Conservation (phyloP, 2,797 vertebrate genomes). For the Poeciliopsis turneri region DNA sequence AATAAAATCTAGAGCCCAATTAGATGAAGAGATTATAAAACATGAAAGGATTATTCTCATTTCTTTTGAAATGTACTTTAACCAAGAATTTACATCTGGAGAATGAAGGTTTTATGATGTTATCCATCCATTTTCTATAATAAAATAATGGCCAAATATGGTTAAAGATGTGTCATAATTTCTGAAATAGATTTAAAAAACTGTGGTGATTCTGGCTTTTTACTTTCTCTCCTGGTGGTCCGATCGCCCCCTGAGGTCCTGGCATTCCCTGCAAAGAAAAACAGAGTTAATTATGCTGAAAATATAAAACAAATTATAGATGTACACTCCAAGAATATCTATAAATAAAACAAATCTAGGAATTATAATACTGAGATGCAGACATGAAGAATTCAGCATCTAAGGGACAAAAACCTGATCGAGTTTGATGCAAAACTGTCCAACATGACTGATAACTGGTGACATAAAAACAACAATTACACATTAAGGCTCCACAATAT, state of each 20-base stretch:
- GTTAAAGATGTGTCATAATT: neutral
- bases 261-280: constrained; percentile 82
- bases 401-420: neutral
- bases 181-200: neutral
- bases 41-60: neutral
- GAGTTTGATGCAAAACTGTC: neutral
- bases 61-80: neutral
- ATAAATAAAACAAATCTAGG: neutral
- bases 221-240: constrained; percentile 91
- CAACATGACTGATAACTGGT: neutral
- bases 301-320: neutral
- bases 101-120: neutral
- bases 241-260: constrained; percentile 87
- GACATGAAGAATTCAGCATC: neutral
- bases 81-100: neutral
- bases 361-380: neutral
- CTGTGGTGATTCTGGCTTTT: constrained; percentile 20
- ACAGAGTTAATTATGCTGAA: neutral
- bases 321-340: neutral
- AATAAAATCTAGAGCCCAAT: neutral
- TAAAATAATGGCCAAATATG: neutral
- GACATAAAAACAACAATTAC: neutral
- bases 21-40: neutral
- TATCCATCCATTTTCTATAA: neutral
- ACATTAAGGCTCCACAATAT: neutral